Evolutionary conservation across 1,140 invertebrate genomes (phyloP), one percentile per base, ranked within the genome.

Genomic region (Drosophila navojoa): DNA sequence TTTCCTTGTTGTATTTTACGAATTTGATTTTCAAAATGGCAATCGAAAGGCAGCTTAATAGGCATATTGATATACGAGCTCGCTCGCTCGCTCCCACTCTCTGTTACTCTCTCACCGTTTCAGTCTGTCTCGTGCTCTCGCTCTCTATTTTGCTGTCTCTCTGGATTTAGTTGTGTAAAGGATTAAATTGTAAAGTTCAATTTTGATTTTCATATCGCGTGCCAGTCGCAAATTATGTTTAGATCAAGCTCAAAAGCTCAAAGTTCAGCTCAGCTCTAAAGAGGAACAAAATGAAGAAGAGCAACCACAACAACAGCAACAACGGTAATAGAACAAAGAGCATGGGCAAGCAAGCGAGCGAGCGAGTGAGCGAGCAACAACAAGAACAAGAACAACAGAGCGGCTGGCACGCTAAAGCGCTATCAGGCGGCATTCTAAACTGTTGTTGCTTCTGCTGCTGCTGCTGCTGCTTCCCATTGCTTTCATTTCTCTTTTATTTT

Each of bases 111-210:
- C 45, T 49, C 45, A 4, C 10, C 11, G 15, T 47, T 22, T 38
- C 0, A 13, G 10, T 38, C 35, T 16, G 25, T 44, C 15, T 22
- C 45, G 11, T 1, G 22, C 16, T 4, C 19, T 11, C 19, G 3
- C 42, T 5, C n/a, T n/a, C 42, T 29, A 5, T 50, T 57, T 27
- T 16, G 55, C 25, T 22, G 11, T 58, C 38, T 25, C 9, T 40
- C 25, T 1, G n/a, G 68, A 62, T 70, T 63, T 63, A 70, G 52
- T 57, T 57, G 49, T 69, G 79, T 62, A 79, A 89, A 82, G 84
- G 82, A 87, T 87, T 87, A 82, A 87, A 66, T 89, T 87, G 79
- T 89, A 89, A 87, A 87, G 82, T 89, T 89, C 79, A 87, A 87
- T 87, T 87, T 87, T 89, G 82, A 87, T 87, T 87, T 87, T 79